Evolutionary conservation across 2,888 invertebrate genomes (phyloP).

Genomic region (Agriotes lineatus): DNA sequence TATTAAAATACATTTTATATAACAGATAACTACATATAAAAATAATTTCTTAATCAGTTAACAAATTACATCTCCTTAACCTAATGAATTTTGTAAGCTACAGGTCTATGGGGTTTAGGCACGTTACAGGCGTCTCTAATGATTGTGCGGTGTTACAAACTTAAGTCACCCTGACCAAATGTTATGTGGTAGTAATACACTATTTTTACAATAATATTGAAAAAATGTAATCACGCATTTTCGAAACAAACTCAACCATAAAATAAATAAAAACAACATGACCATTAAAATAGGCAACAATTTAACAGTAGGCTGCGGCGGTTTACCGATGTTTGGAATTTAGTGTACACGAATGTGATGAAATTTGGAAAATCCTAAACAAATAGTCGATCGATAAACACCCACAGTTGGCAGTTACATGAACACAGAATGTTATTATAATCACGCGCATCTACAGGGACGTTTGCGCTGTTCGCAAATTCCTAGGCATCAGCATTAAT

Average conservation of each 20-base stretch:
- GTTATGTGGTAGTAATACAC: no score
- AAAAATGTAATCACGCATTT: background rate
- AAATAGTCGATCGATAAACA: background rate
- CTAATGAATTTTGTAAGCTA: constrained; percentile 7
- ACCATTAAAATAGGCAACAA: constrained; percentile 1
- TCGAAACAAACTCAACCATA: background rate
- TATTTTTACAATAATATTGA: background rate
- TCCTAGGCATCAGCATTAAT: constrained; percentile 2
- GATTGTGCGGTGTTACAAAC: background rate
- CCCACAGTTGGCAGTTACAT: constrained; percentile 8
- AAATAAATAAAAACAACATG: background rate
- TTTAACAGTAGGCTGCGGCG: background rate
- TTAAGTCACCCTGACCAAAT: no score
- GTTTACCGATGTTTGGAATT: background rate
- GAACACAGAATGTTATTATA: constrained; percentile 9
- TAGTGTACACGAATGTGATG: background rate
- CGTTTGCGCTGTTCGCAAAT: background rate
- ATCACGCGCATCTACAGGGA: background rate
- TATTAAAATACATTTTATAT: constrained; percentile 16
- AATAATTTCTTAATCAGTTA: constrained; percentile 12
- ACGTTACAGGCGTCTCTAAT: no score
- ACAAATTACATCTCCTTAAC: constrained; percentile 1
- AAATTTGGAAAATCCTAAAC: background rate
- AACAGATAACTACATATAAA: constrained; percentile 11
- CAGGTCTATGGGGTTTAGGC: background rate